phyloP scores from a whole-genome alignment of 2,888 invertebrate genomes.

The Drosophila ustulata region DNA sequence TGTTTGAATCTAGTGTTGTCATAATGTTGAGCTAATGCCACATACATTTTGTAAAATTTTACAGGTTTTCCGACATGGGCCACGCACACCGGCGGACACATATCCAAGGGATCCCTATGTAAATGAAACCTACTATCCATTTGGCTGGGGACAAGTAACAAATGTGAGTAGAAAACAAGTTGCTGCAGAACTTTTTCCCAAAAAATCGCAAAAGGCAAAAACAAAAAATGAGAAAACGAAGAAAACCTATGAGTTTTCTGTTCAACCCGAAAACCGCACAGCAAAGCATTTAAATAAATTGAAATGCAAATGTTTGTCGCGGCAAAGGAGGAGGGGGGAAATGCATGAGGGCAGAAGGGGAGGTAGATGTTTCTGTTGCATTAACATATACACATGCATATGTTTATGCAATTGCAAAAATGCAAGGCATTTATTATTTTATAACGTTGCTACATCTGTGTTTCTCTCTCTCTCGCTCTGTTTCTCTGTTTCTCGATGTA shows the following conservation, averaged over 20 bases:
- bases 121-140: slow-evolving; percentile 89
- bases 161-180: slow-evolving; percentile 87
- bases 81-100: slow-evolving; percentile 90
- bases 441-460: slow-evolving; percentile 64
- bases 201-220: slow-evolving; percentile 22
- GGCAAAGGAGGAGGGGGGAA: slow-evolving; percentile 12
- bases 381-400: slow-evolving; percentile 80
- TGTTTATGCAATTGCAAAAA: slow-evolving; percentile 80
- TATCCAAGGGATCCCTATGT: slow-evolving; percentile 90
- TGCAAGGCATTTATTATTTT: slow-evolving; percentile 81
- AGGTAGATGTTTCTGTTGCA: slow-evolving; percentile 43
- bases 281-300: slow-evolving; percentile 81
- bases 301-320: slow-evolving; percentile 72
- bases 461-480: slow-evolving; percentile 25
- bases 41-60: slow-evolving; percentile 44
- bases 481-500: slow-evolving; percentile 12
- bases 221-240: slow-evolving; percentile 11
- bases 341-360: neutral
- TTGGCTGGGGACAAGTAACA: slow-evolving; percentile 93
- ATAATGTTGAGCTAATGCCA: slow-evolving; percentile 33
- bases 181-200: slow-evolving; percentile 60
- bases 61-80: slow-evolving; percentile 92
- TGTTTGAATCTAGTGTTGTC: neutral
- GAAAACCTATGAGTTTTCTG: slow-evolving; percentile 26
- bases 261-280: slow-evolving; percentile 53